Base-by-base conservation (phyloP, 2,797 vertebrate genomes). In the Taenioides sp. region DNA sequence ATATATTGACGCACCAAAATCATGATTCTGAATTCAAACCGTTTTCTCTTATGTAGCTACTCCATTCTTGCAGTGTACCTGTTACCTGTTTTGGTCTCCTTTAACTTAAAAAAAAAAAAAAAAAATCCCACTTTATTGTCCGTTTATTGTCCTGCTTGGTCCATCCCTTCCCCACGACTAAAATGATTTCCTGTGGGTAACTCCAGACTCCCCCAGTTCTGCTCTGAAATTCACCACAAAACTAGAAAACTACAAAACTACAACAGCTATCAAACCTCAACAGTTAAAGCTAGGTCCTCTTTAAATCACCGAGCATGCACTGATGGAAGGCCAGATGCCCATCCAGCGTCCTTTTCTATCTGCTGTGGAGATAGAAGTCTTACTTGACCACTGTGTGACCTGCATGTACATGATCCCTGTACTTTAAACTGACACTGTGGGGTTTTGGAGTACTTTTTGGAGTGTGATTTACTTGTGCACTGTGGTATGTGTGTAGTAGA, bases 131-230 rank as follows among this genome's bases (percentile, higher is more conserved):
- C 81, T 58, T 85, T 27, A 27, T 27, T 2, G 25, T 27, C 25
- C 25, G 77, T 89, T 87, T 73, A 80, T 84, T 87, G 84, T 89
- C 88, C 81, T 88, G 91, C 90, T 76, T 89, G 91, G 88, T 92
- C 77, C 87, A 80, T 77, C 82, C 80, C 82, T 54, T 68, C 74
- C 64, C 80, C 84, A 86, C 83, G 75, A 85, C 31, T 87, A 89
- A 87, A 92, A 86, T 78, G 73, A 78, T 91, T 92, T 93, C 91
- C 91, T 92, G 87, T 87, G 64, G 88, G 92, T 90, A 76, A 89
- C 81, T 86, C 88, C 89, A 92, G 92, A 92, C 91, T 89, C 89
- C 89, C 84, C 74, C 72, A 82, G 82, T 81, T 84, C 84, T 74
- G 66, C 66, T 67, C 65, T 64, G 3, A 5, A 74, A 78, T 81